Base-by-base conservation (phyloP, 2,113 vertebrate genomes). In the Cyprinodon variegatus region DNA sequence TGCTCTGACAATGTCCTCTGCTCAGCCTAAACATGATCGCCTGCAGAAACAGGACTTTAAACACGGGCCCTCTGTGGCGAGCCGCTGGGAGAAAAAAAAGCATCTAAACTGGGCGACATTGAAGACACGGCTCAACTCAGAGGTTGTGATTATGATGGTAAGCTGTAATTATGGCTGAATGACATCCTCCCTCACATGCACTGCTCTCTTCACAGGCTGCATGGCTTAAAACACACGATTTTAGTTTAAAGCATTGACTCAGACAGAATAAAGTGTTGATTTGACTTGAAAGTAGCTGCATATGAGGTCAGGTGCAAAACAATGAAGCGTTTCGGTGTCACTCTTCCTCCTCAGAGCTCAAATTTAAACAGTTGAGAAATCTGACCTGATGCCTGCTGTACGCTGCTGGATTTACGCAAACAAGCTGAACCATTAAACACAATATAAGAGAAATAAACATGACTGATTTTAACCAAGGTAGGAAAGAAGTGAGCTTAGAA, bases 131-230 rank as follows among this genome's bases (percentile, higher is more conserved):
- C 66, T 73, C 3, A 63, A 73, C 65, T 39, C 5, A 20, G 43
- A 62, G 71, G 48, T 29, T 40, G 68, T 70, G 72, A 67, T 68
- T 80, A 70, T 37, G 57, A 38, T 17, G 43, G 40, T n/a, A 65
- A 78, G 50, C 48, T 41, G 61, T 40, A 83, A 71, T 72, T 80
- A 71, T 29, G 15, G 43, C 43, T 5, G 15, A 45, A 50, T 40
- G 67, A 59, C 20, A 38, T 59, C 67, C 48, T 59, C 2, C 48
- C 17, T 69, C 50, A 59, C 67, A 57, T n/a, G 57, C 67, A 39
- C 48, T 12, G 45, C 1, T 15, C 22, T 29, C 37, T 64, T 9
- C 22, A 64, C 39, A 20, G 45, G 37, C 37, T 62, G 29, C 3
- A 14, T 36, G 4, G 46, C n/a, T 22, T 57, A 17, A 57, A 57